Percentiles rank a stretch among this genome's conserved stretches.
Evolutionary conservation across 2,888 invertebrate genomes (phyloP).

Genomic region (Chydorus sphaericus): DNA sequence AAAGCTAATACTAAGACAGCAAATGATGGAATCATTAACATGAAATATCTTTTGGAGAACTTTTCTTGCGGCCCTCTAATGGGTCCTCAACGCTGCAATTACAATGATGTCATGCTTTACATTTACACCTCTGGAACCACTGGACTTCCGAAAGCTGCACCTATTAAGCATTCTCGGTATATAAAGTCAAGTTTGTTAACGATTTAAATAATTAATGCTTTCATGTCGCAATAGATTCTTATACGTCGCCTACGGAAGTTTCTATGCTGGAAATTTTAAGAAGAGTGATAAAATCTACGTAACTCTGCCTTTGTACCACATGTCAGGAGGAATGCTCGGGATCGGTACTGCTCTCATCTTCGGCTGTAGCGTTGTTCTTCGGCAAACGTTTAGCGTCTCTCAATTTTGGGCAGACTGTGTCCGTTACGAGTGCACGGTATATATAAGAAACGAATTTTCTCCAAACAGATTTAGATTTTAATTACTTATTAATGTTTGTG

Average conservation of each 20-base stretch:
- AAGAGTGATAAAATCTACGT: slow-evolving; percentile 69
- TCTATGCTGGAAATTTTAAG: slow-evolving; percentile 48
- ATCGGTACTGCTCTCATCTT: slow-evolving; percentile 59
- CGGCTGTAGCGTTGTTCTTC: slow-evolving; percentile 70
- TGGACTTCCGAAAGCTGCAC: slow-evolving; percentile 46
- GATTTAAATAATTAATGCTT: too few relatives aligned
- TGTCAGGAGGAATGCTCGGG: slow-evolving; percentile 79
- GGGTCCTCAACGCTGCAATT: slow-evolving; percentile 39
- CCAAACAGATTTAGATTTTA: too few relatives aligned
- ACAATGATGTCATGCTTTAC: slow-evolving; percentile 69
- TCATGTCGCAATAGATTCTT: too few relatives aligned
- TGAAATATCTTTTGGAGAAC: slow-evolving; percentile 43
- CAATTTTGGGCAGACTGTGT: slow-evolving; percentile 83
- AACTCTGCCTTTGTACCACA: slow-evolving; percentile 87
- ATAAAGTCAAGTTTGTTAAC: too few relatives aligned
- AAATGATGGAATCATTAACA: slow-evolving; percentile 36
- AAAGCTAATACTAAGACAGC: slow-evolving; percentile 18
- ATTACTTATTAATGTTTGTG: too few relatives aligned
- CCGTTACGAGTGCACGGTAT: slow-evolving; percentile 86
- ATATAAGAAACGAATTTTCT: too few relatives aligned
- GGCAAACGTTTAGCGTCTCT: slow-evolving; percentile 86
- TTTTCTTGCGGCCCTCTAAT: slow-evolving; percentile 40
- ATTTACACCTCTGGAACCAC: slow-evolving; percentile 99
- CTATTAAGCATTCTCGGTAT: slow-evolving; percentile 26
- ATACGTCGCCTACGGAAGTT: slow-evolving; percentile 45